Evolutionary conservation across 2,797 vertebrate species (phyloP), one percentile per base, ranked within the genome.

Genomic region (Crocidura indochinensis): DNA sequence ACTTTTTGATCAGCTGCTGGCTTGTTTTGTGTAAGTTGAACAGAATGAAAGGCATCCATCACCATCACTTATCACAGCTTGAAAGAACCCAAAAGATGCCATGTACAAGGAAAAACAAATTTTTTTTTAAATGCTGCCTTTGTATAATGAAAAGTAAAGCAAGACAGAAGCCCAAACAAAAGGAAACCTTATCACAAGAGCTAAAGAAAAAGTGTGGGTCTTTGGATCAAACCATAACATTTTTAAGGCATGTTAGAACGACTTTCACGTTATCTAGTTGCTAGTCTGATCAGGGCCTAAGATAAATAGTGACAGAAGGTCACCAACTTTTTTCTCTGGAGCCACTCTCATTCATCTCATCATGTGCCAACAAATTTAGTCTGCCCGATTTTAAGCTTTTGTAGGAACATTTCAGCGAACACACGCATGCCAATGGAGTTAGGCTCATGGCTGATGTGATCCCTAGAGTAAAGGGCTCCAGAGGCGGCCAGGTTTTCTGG

Each of bases 221-320:
- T 98, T 98, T 98, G 98, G 98, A 98, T 98, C 96, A 98, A 98
- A 98, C 97, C 47, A 98, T 98, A 98, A 97, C 90, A 93, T 98
- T 97, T 38, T 96, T 98, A 98, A 98, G 98, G 98, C 98, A 98
- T 98, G 97, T 98, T 94, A 96, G 87, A 97, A 97, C 97, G 97
- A 97, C 84, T 91, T 96, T 94, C 96, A 96, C 94, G 95, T 94
- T 88, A 56, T 84, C 38, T 94, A 96, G 96, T 44, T 95, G 94
- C 96, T 95, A 97, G 96, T 94, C 88, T 96, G 96, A 94, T 86
- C 89, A 95, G 96, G 97, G 96, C 94, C 95, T 91, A 97, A 96
- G 96, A 56, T 69, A 97, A 96, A 92, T 1, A 76, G 90, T 29
- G 78, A 96, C 92, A 67, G 92, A 60, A 93, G 92, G 95, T 90